These are phyloP conservation scores for Pammene fasciana DNA, from an alignment of 2,888 invertebrate genomes.

Conservation along the genomic window DNA sequence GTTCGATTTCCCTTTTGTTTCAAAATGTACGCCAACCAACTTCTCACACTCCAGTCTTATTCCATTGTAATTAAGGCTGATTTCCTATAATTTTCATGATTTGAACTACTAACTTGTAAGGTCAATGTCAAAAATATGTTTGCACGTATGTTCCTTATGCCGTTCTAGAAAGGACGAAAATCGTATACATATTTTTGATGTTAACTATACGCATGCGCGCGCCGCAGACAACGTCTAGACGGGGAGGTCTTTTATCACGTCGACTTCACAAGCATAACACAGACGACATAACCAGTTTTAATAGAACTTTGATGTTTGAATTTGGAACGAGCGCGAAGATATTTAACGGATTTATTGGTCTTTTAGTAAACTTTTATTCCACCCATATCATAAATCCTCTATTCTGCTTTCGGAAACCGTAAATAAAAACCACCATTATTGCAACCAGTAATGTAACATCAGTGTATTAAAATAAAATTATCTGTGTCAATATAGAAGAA, in stretches of 20 bases:
- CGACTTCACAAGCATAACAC: constrained; percentile 22
- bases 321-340: constrained; percentile 19
- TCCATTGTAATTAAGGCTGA: constrained; percentile 2
- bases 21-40: constrained; percentile 9
- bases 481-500: too few relatives aligned
- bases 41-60: constrained; percentile 1
- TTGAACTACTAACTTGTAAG: neutral
- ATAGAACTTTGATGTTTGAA: constrained; percentile 30
- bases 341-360: constrained; percentile 1
- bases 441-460: too few relatives aligned
- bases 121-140: neutral
- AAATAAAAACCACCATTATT: too few relatives aligned
- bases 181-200: constrained; percentile 1
- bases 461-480: too few relatives aligned
- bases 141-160: neutral
- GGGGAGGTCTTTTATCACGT: constrained; percentile 45
- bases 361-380: too few relatives aligned
- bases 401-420: too few relatives aligned
- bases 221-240: constrained; percentile 49
- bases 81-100: neutral
- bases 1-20: constrained; percentile 36
- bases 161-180: neutral
- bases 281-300: constrained; percentile 16
- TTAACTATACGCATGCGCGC: constrained; percentile 45
- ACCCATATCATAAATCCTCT: too few relatives aligned